Conservation (phyloP, 2,888 invertebrate species). For the Oscheius onirici region DNA sequence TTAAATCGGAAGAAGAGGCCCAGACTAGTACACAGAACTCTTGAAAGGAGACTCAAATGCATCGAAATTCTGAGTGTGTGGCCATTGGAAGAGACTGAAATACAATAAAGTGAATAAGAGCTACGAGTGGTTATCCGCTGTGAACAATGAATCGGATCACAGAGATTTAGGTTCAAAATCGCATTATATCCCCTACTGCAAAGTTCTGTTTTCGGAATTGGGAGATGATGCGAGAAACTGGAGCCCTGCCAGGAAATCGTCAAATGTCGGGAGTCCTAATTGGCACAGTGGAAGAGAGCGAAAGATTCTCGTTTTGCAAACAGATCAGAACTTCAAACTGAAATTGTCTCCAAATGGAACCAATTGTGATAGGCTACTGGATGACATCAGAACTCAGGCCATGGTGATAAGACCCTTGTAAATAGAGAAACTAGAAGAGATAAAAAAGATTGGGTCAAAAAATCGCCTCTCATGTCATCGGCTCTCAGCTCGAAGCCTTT, state of each 20-base stretch:
- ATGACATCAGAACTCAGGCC: no score
- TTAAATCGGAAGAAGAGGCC: not conserved
- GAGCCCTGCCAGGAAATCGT: not conserved
- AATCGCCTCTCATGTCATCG: no score
- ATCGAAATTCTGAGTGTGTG: no score
- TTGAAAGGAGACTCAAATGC: no score
- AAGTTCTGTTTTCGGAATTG: not conserved
- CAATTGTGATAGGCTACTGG: no score
- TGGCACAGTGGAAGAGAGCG: not conserved
- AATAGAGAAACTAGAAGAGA: not conserved
- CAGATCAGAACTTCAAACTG: no score
- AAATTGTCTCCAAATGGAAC: no score
- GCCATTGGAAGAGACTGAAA: not conserved
- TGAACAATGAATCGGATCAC: not conserved
- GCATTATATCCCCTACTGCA: not conserved
- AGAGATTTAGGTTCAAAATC: not conserved
- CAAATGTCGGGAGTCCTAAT: not conserved
- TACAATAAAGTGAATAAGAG: not conserved
- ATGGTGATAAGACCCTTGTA: no score
- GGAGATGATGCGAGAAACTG: not conserved
- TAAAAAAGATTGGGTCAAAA: not conserved
- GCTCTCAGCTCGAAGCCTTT: no score
- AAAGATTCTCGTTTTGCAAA: no score
- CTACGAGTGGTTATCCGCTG: not conserved
- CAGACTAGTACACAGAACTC: no score